These are phyloP conservation scores for Lithophane ornitopus DNA, from an alignment of 2,888 invertebrate genomes.

Conservation along the genomic window DNA sequence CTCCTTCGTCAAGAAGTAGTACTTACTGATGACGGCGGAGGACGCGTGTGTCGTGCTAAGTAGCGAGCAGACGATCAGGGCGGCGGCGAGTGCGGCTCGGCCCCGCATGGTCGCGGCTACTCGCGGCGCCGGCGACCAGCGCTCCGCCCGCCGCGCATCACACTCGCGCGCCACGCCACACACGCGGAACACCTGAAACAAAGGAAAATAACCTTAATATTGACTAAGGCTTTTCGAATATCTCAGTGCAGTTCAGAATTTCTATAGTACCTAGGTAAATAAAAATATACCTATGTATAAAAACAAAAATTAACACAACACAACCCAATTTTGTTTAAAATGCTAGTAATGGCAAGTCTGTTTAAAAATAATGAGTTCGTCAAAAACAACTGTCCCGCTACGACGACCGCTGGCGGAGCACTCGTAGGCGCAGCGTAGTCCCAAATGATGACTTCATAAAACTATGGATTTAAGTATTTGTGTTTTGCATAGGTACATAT, in stretches of 20 bases:
- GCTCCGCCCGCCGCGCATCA: constrained; percentile 87
- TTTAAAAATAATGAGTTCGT: background rate
- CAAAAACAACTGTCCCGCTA: background rate
- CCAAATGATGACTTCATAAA: background rate
- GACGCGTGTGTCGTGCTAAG: constrained; percentile 75
- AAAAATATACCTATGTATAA: background rate
- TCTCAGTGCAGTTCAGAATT: background rate
- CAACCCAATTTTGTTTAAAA: background rate
- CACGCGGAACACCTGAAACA: constrained; percentile 82
- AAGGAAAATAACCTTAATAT: constrained; percentile 25
- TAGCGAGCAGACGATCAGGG: constrained; percentile 77
- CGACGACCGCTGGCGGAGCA: constrained; percentile 30
- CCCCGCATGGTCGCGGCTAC: constrained; percentile 88
- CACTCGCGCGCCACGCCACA: constrained; percentile 87
- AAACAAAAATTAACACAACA: background rate
- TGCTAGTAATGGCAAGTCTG: background rate
- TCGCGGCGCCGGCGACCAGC: constrained; percentile 88
- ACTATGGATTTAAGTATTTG: too few species aligned
- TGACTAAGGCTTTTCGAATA: background rate
- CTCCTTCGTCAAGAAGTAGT: background rate
- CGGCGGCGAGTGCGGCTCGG: constrained; percentile 78
- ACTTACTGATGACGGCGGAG: constrained; percentile 83
- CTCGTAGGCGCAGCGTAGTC: constrained; percentile 17
- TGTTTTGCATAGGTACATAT: background rate
- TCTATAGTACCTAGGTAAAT: background rate